phyloP scores from a whole-genome alignment of 2,113 vertebrate genomes.

The Elachura formosa region DNA sequence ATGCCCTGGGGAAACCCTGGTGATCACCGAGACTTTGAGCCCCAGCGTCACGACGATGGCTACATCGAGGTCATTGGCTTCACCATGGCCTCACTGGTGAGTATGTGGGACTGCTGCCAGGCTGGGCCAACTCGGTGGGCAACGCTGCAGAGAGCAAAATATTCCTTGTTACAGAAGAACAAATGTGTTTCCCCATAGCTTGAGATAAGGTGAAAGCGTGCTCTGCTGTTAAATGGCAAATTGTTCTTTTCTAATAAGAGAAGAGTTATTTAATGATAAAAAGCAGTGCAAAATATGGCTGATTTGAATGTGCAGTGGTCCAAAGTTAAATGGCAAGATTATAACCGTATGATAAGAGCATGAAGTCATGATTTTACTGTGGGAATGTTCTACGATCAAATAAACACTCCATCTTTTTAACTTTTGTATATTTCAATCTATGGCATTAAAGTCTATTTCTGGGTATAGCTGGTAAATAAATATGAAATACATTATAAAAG shows the following conservation, averaged over 20 bases:
- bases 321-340: neutral
- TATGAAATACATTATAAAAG: neutral
- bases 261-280: neutral
- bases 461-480: neutral
- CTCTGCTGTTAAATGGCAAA: neutral
- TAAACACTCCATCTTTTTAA: neutral
- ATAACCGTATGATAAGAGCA: neutral
- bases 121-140: rapidly evolving
- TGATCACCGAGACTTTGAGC: slow-evolving; percentile 81
- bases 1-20: slow-evolving; percentile 84
- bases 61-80: slow-evolving; percentile 84
- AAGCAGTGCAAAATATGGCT: neutral
- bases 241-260: neutral
- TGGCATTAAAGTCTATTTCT: neutral
- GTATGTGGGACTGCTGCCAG: neutral
- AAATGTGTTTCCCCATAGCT: rapidly evolving
- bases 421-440: neutral
- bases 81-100: slow-evolving; percentile 83
- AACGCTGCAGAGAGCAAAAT: rapidly evolving
- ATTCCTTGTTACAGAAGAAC: neutral
- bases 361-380: neutral
- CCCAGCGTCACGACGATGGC: slow-evolving; percentile 82
- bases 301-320: neutral
- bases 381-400: neutral
- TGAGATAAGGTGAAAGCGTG: neutral